A percentile compares a stretch with the other conserved stretches of the same genome.
Evolutionary conservation across 2,888 invertebrate genomes (phyloP).

Genomic region (Chrysotoxum bicinctum): DNA sequence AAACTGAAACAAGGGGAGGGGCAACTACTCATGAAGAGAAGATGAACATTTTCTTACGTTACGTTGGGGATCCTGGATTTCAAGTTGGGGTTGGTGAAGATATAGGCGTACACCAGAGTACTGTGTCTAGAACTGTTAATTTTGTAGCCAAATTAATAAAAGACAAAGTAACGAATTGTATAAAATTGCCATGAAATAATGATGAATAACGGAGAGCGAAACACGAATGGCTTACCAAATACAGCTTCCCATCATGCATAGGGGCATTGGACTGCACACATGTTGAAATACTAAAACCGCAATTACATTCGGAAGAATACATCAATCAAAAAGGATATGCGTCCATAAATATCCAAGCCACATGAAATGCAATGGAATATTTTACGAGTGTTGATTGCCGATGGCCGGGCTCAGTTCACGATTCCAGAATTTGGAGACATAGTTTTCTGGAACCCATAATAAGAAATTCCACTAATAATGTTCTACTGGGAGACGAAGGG

Average conservation of each 20-base stretch:
- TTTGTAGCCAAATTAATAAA: not conserved
- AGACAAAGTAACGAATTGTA: not conserved
- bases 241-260: slow-evolving; percentile 6
- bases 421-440: not conserved
- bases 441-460: too few relatives aligned
- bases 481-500: not conserved
- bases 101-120: too few relatives aligned
- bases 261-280: not conserved
- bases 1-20: slow-evolving; percentile 9
- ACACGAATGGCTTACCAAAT: not conserved
- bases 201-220: slow-evolving; percentile 8
- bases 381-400: too few relatives aligned
- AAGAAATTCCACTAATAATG: not conserved
- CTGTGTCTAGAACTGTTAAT: slow-evolving; percentile 11
- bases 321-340: slow-evolving; percentile 1
- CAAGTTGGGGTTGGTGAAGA: too few relatives aligned
- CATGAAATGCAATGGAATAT: too few relatives aligned
- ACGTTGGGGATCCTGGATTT: too few relatives aligned
- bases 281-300: not conserved
- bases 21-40: slow-evolving; percentile 6
- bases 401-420: not conserved
- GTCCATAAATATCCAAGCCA: too few relatives aligned
- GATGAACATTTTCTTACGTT: not conserved
- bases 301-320: not conserved
- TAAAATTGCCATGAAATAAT: slow-evolving; percentile 25